A percentile compares a stretch with the other conserved stretches of the same genome.
phyloP scores from a whole-genome alignment of 2,113 vertebrate species.

The Capreolus pygargus region DNA sequence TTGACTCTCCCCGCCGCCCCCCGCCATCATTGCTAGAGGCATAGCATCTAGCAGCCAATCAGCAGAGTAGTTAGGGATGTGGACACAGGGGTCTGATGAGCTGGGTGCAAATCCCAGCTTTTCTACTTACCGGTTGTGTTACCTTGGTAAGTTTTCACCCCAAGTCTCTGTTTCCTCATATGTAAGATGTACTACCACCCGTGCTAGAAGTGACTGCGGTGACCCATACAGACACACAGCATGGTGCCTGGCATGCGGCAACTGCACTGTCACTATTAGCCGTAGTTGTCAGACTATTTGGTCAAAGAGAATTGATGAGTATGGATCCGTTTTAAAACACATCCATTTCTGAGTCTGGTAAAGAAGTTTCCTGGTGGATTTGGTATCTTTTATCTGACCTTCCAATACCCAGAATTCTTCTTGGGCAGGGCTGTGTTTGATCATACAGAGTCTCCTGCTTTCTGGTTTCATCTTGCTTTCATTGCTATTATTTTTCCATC shows the following conservation, averaged over 20 bases:
- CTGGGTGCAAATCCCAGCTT: neutral
- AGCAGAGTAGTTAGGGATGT: neutral
- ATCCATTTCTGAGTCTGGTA: neutral
- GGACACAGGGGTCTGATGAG: neutral
- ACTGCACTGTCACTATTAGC: neutral
- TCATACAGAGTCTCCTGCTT: rapidly evolving
- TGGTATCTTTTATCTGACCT: neutral
- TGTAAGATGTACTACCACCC: rapidly evolving
- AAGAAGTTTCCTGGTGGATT: neutral
- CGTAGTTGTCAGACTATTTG: neutral
- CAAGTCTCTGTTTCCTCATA: neutral
- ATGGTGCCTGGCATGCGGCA: neutral
- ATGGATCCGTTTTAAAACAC: neutral
- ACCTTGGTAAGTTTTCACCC: neutral
- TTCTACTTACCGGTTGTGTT: neutral
- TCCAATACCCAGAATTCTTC: neutral
- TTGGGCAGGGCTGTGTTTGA: neutral
- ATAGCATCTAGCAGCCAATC: neutral
- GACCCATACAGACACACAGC: neutral
- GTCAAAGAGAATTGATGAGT: neutral
- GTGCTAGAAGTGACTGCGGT: no score
- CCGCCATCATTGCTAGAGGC: neutral
- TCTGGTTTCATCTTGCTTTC: neutral
- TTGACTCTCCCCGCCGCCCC: neutral
- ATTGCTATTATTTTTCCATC: neutral